Conservation (phyloP, 2,888 invertebrate genomes). For the Cephus pygmeus region DNA sequence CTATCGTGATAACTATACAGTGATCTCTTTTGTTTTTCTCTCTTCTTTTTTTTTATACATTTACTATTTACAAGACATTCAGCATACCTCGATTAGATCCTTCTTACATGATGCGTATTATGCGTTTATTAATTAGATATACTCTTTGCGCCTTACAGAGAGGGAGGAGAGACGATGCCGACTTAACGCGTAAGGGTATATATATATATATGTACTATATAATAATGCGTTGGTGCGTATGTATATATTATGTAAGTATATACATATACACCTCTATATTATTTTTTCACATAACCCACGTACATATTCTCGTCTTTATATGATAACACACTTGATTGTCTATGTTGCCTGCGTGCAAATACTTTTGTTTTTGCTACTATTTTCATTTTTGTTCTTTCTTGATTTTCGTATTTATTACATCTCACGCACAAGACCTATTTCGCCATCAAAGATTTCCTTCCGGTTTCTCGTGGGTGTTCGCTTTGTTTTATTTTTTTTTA, state of each 20-base stretch:
- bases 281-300: neutral
- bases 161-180: neutral
- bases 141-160: neutral
- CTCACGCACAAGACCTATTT: neutral
- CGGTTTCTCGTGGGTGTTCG: neutral
- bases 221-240: neutral
- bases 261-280: neutral
- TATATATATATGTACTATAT: too few relatives aligned
- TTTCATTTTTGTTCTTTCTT: neutral
- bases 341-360: neutral
- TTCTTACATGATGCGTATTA: neutral
- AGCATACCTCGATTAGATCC: constrained; percentile 27
- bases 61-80: constrained; percentile 50
- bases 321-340: neutral
- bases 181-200: neutral
- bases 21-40: neutral
- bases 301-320: neutral
- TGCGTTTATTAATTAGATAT: neutral
- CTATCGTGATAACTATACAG: constrained; percentile 23
- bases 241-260: neutral
- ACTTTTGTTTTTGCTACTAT: neutral
- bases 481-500: neutral
- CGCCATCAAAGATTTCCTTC: neutral
- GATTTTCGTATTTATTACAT: neutral
- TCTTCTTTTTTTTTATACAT: constrained; percentile 29